These are phyloP conservation scores for Stratiolaelaps scimitus DNA, from an alignment of 1,140 invertebrate species.

Conservation along the genomic window DNA sequence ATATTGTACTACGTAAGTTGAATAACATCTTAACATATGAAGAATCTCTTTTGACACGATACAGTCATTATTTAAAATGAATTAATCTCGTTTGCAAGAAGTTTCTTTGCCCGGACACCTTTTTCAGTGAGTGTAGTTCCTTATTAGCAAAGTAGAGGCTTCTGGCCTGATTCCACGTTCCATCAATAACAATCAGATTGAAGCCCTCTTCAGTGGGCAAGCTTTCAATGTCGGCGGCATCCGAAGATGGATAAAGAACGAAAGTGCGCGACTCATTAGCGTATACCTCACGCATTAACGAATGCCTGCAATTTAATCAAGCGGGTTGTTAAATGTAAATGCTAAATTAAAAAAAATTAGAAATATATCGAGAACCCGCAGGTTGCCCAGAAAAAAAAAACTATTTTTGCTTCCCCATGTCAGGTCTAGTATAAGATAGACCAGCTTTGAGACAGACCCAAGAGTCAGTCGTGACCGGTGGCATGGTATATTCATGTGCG, in stretches of 20 bases:
- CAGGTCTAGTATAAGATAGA: too few species aligned
- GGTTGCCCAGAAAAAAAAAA: too few species aligned
- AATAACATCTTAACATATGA: too few species aligned
- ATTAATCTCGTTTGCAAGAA: not conserved
- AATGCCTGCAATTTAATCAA: conserved; percentile 48
- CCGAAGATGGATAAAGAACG: conserved; percentile 65
- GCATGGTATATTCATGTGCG: too few species aligned
- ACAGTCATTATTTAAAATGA: too few species aligned
- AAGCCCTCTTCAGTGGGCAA: conserved; percentile 45
- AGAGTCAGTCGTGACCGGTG: too few species aligned
- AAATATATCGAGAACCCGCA: too few species aligned
- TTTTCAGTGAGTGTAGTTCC: conserved; percentile 40
- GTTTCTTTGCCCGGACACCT: conserved; percentile 37
- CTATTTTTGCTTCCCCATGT: too few species aligned
- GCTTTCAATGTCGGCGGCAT: conserved; percentile 45
- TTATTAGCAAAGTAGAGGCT: conserved; percentile 43
- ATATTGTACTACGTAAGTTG: conserved; percentile 13
- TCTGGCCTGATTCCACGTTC: conserved; percentile 85
- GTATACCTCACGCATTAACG: conserved; percentile 54
- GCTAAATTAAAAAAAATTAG: too few species aligned
- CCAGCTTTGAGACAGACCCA: too few species aligned
- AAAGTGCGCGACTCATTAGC: conserved; percentile 53
- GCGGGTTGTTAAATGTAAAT: too few species aligned
- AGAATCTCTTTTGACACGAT: too few species aligned
- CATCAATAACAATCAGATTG: conserved; percentile 75